Base-by-base conservation (phyloP, 2,113 vertebrate genomes). In the Lynx canadensis region DNA sequence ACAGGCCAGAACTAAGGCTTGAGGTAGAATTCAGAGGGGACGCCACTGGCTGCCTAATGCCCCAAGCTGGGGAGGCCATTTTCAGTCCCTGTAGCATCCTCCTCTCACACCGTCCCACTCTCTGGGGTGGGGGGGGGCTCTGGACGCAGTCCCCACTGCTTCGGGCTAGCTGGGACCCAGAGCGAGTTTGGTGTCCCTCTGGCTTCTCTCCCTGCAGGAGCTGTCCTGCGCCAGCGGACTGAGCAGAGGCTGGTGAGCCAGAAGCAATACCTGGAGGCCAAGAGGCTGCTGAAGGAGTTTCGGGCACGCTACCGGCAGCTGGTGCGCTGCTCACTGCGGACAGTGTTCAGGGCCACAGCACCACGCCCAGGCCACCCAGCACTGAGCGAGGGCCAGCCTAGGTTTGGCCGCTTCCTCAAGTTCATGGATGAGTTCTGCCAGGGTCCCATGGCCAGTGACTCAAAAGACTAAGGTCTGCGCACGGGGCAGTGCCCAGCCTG, bases 231-330 rank as follows among this genome's bases (percentile, higher is more conserved):
- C 21, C 27, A 50, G 68, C 60, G 19, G 1, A 29, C 76, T 0
- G 91, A 98, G 89, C 96, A 71, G 60, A 94, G 95, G 31, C 97
- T 98, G 52, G 25, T 93, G 93, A 98, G 78, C 87, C 97, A 90
- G 84, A 95, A 95, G 33, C 96, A 95, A 4, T 97, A 98, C 29
- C 50, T 33, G 71, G 98, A 99, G 31, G 98, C 98, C 6, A 80
- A 71, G 80, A 50, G 29, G 55, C 95, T 99, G 84, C 81, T 98
- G 94, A 95, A 97, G 87, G 98, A 98, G 45, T 96, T 98, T 74
- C 98, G 63, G 3, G 71, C 92, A 0, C 97, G 98, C 14, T 98
- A 98, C 3, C 33, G 89, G 78, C 57, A 29, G 14, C 45, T 81
- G 23, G 85, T 98, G 2, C 60, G n/a, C 2, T 7, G 48, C 6